Base-by-base conservation (phyloP, 2,888 invertebrate species). In the Nymphalis urticae region DNA sequence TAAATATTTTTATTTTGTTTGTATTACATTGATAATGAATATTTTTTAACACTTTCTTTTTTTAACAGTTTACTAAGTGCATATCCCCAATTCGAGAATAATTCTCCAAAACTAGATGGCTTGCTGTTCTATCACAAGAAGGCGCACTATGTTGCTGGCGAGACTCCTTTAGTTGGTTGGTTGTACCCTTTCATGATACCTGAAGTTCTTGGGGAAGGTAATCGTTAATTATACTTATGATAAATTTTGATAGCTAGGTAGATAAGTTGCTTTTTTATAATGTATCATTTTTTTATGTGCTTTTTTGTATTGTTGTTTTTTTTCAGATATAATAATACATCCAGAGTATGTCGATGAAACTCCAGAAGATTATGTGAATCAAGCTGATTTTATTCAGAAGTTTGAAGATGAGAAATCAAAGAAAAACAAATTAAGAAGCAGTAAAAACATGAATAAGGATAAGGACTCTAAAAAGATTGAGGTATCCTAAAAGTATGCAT, bases 91-190 rank as follows among this genome's bases (percentile, higher is more conserved):
- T 90, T 84, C 73, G 77, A 80, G n/a, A 81, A 89, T 1, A 81
- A 89, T 69, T 71, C 71, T 10, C 92, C 95, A 0, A 75, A 85
- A 62, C 84, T 98, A 64, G 99, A 99, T 86, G 99, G 99, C 0
- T 84, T 98, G 50, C 89, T 99, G 65, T 99, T 99, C 88, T 99
- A 97, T 86, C 98, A 99, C 86, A 96, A 96, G 77, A 93, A 95
- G 72, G 95, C 95, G 0, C 95, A 95, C 76, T 99, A 99, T 81
- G 94, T 94, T 9, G 92, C 95, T 64, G 97, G 97, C 2, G 87
- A 94, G 62, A 97, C 98, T 0, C 98, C 99, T 0, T 88, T 99
- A 10, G 97, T 98, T 1, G 96, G 96, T 1, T 99, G 99, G 99
- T 90, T 99, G 2, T 97, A 96, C 82, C 94, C 97, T 0, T 98